Base-by-base conservation (phyloP, 2,888 invertebrate genomes). In the Molanna angustata region DNA sequence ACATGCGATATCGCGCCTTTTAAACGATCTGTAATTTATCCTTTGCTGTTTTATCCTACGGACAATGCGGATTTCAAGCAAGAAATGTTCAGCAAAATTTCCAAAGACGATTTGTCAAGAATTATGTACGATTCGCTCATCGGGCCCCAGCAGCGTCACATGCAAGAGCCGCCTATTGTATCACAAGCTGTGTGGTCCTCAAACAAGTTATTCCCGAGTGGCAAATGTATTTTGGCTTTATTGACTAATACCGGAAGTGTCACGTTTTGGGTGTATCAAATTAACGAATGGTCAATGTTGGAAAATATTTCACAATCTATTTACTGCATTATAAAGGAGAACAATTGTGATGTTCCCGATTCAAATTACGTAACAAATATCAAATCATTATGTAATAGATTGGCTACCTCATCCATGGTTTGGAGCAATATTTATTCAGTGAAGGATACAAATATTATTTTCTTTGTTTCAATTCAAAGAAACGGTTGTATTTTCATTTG, bases 401-500 rank as follows among this genome's bases (percentile, higher is more conserved):
- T 56, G 16, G 20, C 40, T 14, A 33, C 52, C 11, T 43, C 46
- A 3, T 20, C 41, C 14, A 45, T 49, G 4, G 41, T 46, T 7
- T 56, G 56, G 56, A 52, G 56, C 20, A 17, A 35, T 11, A 13
- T 40, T 4, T 44, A 45, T n/a, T n/a, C 16, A 3, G 13, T 11
- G 2, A 22, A 40, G 2, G 42, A 35, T 6, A 37, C 11, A 2
- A 6, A 20, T 2, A 16, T 49, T 14, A n/a, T 43, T 14, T 52
- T 52, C 21, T 44, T 56, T 41, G 39, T 21, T 3, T 46, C 45
- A 4, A 17, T 41, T 11, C 56, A 56, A 52, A 49, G 37, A 20
- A 40, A 33, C 20, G 52, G 56, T 3, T 32, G 43, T 1, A 32
- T 56, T 27, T 56, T 49, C 14, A 41, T 56, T 18, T 52, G 52